phyloP scores from a whole-genome alignment of 2,797 vertebrate species.

The Peromyscus aztecus region DNA sequence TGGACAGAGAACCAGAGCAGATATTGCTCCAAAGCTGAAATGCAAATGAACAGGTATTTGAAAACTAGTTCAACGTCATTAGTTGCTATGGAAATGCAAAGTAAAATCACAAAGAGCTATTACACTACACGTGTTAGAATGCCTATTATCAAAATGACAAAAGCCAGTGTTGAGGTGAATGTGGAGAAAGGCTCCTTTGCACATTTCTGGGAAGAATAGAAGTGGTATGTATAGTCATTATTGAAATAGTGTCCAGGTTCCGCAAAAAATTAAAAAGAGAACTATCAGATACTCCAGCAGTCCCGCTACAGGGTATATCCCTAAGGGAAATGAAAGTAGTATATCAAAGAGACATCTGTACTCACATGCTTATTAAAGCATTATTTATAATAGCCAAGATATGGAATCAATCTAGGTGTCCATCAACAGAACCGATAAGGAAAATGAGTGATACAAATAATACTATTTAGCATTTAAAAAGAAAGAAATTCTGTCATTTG shows the following conservation, averaged over 20 bases:
- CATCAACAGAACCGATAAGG: background rate
- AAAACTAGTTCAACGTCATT: background rate
- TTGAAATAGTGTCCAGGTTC: background rate
- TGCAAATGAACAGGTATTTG: background rate
- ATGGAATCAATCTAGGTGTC: background rate
- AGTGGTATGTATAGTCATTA: background rate
- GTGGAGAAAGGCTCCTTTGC: background rate
- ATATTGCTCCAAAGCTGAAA: background rate
- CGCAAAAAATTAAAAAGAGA: background rate
- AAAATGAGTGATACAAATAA: background rate
- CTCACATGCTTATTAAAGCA: background rate
- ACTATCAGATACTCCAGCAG: background rate
- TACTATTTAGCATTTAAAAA: background rate
- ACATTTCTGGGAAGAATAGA: background rate
- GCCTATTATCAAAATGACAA: background rate
- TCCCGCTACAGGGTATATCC: background rate
- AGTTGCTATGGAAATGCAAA: background rate
- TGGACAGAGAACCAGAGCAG: background rate
- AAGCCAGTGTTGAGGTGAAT: background rate
- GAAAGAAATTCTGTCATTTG: background rate
- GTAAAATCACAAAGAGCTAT: background rate
- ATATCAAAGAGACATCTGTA: background rate
- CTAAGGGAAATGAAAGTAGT: background rate
- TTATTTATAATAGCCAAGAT: background rate
- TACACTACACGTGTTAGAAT: background rate